Conservation (phyloP, 2,888 invertebrate genomes). For the Siphonodentalium dalli region DNA sequence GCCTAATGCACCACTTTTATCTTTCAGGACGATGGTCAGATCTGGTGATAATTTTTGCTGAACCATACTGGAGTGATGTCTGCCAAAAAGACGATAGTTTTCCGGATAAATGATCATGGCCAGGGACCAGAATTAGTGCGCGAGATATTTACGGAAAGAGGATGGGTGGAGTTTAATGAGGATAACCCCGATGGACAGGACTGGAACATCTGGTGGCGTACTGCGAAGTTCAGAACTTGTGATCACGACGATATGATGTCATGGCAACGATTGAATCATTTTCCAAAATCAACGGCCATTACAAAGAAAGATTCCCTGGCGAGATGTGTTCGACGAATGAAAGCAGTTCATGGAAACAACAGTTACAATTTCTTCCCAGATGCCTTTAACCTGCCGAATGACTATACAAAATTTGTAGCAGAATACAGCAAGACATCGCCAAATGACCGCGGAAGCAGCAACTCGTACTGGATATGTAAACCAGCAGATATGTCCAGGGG, state of each 20-base stretch:
- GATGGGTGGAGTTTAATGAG: slow-evolving; percentile 78
- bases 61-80: too few species aligned
- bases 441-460: slow-evolving; percentile 43
- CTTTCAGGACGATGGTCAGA: too few species aligned
- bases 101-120: slow-evolving; percentile 58
- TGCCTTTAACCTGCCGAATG: slow-evolving; percentile 82
- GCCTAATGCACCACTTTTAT: too few species aligned
- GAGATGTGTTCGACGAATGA: slow-evolving; percentile 78
- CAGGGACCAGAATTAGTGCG: slow-evolving; percentile 56
- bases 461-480: slow-evolving; percentile 80
- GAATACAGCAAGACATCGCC: slow-evolving; percentile 70
- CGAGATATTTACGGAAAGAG: slow-evolving; percentile 79
- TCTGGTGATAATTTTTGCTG: too few species aligned
- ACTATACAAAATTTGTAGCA: slow-evolving; percentile 83
- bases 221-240: slow-evolving; percentile 74
- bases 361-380: slow-evolving; percentile 79
- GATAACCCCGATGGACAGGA: slow-evolving; percentile 68
- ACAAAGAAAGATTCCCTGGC: slow-evolving; percentile 84
- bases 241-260: slow-evolving; percentile 53
- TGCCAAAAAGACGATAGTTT: slow-evolving; percentile 45
- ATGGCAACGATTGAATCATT: slow-evolving; percentile 74
- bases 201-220: slow-evolving; percentile 89
- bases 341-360: slow-evolving; percentile 79
- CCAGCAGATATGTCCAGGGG: slow-evolving; percentile 87
- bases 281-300: slow-evolving; percentile 77